Percentiles rank a stretch among this genome's conserved stretches.
These are phyloP conservation scores for Heliconius sara DNA, from an alignment of 2,888 invertebrate genomes.

Conservation along the genomic window DNA sequence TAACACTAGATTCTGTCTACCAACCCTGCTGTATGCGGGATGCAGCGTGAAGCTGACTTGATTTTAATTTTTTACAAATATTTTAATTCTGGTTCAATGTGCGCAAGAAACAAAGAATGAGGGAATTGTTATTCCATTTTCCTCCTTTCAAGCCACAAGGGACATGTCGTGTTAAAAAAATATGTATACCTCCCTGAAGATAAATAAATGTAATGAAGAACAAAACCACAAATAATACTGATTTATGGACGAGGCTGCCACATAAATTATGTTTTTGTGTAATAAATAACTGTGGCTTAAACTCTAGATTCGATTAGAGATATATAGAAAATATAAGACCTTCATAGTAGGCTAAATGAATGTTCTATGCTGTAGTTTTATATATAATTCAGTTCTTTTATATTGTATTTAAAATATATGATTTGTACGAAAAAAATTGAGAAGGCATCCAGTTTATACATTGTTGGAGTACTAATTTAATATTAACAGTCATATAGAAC, in stretches of 20 bases:
- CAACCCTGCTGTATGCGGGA: no score
- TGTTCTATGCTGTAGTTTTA: background rate
- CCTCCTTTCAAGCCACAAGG: background rate
- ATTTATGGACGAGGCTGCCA: slow-evolving; percentile 7
- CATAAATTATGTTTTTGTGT: slow-evolving; percentile 20
- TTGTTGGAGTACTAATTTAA: no score
- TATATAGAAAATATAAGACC: background rate
- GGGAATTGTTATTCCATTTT: background rate
- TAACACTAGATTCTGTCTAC: no score
- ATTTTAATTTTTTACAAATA: no score
- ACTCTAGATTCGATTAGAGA: slow-evolving; percentile 12
- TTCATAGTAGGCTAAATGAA: background rate
- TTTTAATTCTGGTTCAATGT: background rate
- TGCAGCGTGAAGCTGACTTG: no score
- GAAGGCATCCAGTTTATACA: background rate
- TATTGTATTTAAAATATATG: background rate
- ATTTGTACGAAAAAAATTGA: background rate
- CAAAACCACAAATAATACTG: slow-evolving; percentile 9
- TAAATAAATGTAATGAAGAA: slow-evolving; percentile 22
- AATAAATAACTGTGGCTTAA: slow-evolving; percentile 10
- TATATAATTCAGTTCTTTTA: background rate
- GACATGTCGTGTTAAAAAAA: slow-evolving; percentile 17
- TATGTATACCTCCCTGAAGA: background rate
- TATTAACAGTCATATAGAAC: no score
- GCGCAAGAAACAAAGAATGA: background rate